These are phyloP conservation scores for Omphaloscelis lunosa DNA, from an alignment of 2,888 invertebrate genomes.

Conservation along the genomic window DNA sequence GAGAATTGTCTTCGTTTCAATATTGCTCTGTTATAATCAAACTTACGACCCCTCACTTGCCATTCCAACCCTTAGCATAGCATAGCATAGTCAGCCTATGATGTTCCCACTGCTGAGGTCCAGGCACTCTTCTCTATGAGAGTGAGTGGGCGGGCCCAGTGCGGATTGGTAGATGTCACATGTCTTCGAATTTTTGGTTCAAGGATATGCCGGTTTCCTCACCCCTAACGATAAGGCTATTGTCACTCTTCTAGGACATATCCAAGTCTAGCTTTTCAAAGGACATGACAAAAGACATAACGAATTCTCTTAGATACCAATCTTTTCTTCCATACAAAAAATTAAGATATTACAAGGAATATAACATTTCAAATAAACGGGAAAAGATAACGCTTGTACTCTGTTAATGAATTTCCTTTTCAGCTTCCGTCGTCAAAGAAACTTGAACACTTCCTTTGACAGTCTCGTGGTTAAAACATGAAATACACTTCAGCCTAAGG, in stretches of 20 bases:
- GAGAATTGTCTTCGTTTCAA: background rate
- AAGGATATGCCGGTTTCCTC: background rate
- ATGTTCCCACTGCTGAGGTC: too few relatives aligned
- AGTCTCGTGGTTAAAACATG: conserved; percentile 47
- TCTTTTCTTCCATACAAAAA: background rate
- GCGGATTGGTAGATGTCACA: too few relatives aligned
- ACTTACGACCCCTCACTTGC: background rate
- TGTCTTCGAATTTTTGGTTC: too few relatives aligned
- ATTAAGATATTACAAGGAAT: background rate
- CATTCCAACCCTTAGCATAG: too few relatives aligned
- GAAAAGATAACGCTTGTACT: conserved; percentile 26
- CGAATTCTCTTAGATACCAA: background rate
- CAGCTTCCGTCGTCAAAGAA: conserved; percentile 56
- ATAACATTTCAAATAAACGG: conserved; percentile 22
- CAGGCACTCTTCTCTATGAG: too few relatives aligned
- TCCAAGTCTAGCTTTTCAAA: background rate
- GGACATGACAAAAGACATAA: background rate
- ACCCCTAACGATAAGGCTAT: background rate
- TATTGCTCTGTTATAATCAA: background rate
- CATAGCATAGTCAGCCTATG: too few relatives aligned
- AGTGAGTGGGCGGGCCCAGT: too few relatives aligned
- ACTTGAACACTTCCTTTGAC: conserved; percentile 51
- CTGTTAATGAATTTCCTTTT: conserved; percentile 57
- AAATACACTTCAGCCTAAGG: conserved; percentile 32
- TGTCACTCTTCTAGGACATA: background rate